Evolutionary conservation across 2,113 vertebrate species (phyloP), one percentile per base, ranked within the genome.

Genomic region (Lonchura striata): DNA sequence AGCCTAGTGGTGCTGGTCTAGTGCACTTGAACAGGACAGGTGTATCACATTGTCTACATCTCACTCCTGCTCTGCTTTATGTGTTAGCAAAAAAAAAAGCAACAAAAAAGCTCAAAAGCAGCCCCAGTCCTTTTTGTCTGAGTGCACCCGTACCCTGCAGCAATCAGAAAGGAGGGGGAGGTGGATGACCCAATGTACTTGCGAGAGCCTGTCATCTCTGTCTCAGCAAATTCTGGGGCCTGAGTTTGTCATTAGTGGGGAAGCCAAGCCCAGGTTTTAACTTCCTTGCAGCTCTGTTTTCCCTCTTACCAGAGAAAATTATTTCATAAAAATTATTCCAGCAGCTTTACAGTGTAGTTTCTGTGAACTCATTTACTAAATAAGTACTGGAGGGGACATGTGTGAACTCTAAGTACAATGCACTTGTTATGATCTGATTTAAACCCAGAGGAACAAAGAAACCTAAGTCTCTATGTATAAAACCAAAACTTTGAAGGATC

Each of bases 281-380:
- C 94, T 92, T 96, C 93, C 91, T 95, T 90, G 90, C 75, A 97
- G 96, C 87, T 92, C 94, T 70, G 85, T 95, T 95, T 96, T 95
- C 93, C 82, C 85, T 90, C 56, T 90, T 95, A 80, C 75, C 78
- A 85, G 85, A 85, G 94, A 91, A 92, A 76, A 93, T 84, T 35
- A 92, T 94, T 96, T 80, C 54, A 95, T 92, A 95, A 91, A 94
- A 94, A 82, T 74, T 90, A 94, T 88, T 95, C 75, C 87, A 86
- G 75, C 5, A 11, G 82, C 59, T 88, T 95, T 88, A 77, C 46
- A 15, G 42, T 17, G 24, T 66, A 95, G 82, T 88, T 96, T 95
- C 94, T 91, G 78, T 90, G 94, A 92, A 93, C 94, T 94, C 89
- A 64, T 92, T 82, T 89, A 95, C 86, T 74, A 95, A 75, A 37